phyloP scores from a whole-genome alignment of 1,140 invertebrate genomes.

The Drosophila asahinai region DNA sequence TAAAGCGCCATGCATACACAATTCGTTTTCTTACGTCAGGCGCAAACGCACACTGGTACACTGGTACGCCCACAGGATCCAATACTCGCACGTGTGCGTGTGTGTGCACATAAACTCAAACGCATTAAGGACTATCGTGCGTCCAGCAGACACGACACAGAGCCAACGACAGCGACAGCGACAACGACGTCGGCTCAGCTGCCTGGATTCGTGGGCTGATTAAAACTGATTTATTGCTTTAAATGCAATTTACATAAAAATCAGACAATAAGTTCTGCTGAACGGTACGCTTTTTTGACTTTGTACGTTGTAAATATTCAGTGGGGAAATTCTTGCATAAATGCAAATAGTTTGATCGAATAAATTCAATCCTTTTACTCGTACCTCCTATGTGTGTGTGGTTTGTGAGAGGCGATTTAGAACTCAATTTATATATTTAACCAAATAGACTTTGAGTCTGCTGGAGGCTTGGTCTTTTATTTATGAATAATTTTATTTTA shows the following conservation, averaged over 20 bases:
- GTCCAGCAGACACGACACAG: conserved; percentile 29
- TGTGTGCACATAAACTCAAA: conserved; percentile 27
- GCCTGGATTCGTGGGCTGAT: conserved; percentile 67
- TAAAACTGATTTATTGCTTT: conserved; percentile 82
- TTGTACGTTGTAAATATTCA: conserved; percentile 20
- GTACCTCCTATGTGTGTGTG: background rate
- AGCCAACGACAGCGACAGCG: conserved; percentile 22
- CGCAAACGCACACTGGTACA: conserved; percentile 10
- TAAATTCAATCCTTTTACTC: background rate
- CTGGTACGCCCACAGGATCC: conserved; percentile 22
- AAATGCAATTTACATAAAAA: conserved; percentile 84
- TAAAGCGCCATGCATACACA: conserved; percentile 54
- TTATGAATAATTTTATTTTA: too few relatives aligned
- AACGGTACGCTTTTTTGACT: conserved; percentile 31
- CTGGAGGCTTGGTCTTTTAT: too few relatives aligned
- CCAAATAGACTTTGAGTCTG: too few relatives aligned
- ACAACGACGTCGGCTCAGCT: conserved; percentile 63
- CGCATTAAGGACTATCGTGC: conserved; percentile 36
- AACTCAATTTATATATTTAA: background rate
- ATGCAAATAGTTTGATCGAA: conserved; percentile 1
- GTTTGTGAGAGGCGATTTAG: background rate
- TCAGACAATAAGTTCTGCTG: conserved; percentile 51
- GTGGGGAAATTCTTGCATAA: background rate
- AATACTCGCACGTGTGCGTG: background rate
- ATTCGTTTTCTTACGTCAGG: conserved; percentile 56